A percentile compares a stretch with the other conserved stretches of the same genome.
phyloP scores from a whole-genome alignment of 2,888 invertebrate species.

The Scrobipalpa costella region DNA sequence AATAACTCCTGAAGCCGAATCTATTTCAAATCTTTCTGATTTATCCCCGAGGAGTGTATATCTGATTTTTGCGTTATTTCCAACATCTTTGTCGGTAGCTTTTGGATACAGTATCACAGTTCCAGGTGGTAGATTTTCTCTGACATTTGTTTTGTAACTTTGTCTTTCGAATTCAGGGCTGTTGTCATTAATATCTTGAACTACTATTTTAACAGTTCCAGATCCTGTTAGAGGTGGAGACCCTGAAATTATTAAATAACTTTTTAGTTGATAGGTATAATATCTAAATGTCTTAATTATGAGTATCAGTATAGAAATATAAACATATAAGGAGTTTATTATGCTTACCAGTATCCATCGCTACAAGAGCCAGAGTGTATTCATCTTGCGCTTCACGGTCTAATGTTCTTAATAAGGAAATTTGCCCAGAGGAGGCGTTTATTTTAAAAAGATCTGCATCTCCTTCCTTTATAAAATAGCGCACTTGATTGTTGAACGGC shows the following conservation, averaged over 20 bases:
- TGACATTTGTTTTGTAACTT: slow-evolving; percentile 88
- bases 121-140: slow-evolving; percentile 91
- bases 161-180: slow-evolving; percentile 92
- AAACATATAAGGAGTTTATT: background rate
- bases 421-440: slow-evolving; percentile 95
- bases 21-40: slow-evolving; percentile 89
- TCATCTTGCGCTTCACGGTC: slow-evolving; percentile 92
- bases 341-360: slow-evolving; percentile 95
- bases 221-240: slow-evolving; percentile 96
- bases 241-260: slow-evolving; percentile 81
- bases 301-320: background rate
- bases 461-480: slow-evolving; percentile 96
- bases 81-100: slow-evolving; percentile 91
- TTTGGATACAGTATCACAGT: slow-evolving; percentile 88
- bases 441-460: slow-evolving; percentile 95
- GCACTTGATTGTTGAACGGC: slow-evolving; percentile 93
- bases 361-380: slow-evolving; percentile 92
- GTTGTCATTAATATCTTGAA: slow-evolving; percentile 97
- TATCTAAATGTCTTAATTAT: background rate
- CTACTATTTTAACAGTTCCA: slow-evolving; percentile 92
- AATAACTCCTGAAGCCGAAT: slow-evolving; percentile 89
- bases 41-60: slow-evolving; percentile 92
- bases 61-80: slow-evolving; percentile 92
- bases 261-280: slow-evolving; percentile 32
- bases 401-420: slow-evolving; percentile 89